phyloP scores from a whole-genome alignment of 2,797 vertebrate species.

The Chaetophractus vellerosus region DNA sequence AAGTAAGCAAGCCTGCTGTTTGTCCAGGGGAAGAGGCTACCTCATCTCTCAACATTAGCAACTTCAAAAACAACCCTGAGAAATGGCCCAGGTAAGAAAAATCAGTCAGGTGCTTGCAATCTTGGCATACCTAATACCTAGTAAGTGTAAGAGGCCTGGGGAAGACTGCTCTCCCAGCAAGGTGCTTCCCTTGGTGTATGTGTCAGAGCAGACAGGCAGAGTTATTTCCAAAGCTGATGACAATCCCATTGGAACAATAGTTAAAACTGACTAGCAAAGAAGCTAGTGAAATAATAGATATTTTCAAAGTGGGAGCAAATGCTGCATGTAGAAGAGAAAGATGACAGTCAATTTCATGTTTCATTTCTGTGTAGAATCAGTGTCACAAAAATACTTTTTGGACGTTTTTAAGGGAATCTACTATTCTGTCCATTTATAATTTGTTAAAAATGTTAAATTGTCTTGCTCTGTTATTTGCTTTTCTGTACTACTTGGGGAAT shows the following conservation, averaged over 20 bases:
- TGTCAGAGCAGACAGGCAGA: not conserved
- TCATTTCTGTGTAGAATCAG: slow-evolving; percentile 5
- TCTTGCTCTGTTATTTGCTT: not conserved
- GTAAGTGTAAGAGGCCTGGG: too few relatives aligned
- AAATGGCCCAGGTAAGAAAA: not conserved
- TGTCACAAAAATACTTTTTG: not conserved
- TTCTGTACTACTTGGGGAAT: not conserved
- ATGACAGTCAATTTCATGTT: not conserved
- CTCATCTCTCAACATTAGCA: not conserved
- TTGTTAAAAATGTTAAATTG: slow-evolving; percentile 16
- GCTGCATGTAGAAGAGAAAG: slow-evolving; percentile 1
- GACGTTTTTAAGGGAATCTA: not conserved
- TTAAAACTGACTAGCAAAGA: not conserved
- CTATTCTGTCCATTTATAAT: not conserved
- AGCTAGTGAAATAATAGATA: not conserved
- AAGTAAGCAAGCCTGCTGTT: not conserved
- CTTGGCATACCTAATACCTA: not conserved
- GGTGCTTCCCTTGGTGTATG: too few relatives aligned
- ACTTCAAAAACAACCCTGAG: not conserved
- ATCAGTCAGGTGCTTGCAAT: not conserved
- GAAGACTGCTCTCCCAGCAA: not conserved
- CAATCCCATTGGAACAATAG: too few relatives aligned
- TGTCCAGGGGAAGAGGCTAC: not conserved
- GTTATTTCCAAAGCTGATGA: not conserved
- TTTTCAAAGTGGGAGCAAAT: not conserved